These are phyloP conservation scores for Acropora tenuis DNA, from an alignment of 64 coral and sea anemone genomes.

Conservation along the genomic window DNA sequence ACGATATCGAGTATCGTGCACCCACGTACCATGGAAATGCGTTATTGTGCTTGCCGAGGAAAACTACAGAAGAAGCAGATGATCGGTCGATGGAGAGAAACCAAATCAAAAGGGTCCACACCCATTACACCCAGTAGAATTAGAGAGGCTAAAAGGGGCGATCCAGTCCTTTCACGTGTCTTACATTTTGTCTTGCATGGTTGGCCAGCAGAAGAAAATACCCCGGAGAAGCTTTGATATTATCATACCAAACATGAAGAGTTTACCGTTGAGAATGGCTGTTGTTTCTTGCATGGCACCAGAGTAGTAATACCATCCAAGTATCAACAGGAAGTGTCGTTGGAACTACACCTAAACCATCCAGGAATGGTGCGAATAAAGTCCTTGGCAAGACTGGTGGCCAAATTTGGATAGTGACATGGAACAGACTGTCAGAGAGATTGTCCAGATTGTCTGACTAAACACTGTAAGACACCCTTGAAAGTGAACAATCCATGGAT, in stretches of 20 bases:
- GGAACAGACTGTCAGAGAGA: conserved; percentile 32
- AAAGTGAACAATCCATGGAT: conserved; percentile 38
- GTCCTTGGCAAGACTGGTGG: conserved; percentile 53
- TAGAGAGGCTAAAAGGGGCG: conserved; percentile 3
- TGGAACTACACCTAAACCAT: conserved; percentile 48
- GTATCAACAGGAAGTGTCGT: conserved; percentile 17
- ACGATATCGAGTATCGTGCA: conserved; percentile 58
- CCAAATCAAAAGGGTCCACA: conserved; percentile 1
- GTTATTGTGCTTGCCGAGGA: conserved; percentile 25
- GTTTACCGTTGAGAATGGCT: conserved; percentile 52
- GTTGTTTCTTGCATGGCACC: conserved; percentile 44
- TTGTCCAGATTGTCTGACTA: conserved; percentile 7
- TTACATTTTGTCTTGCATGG: not conserved
- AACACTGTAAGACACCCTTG: conserved; percentile 8
- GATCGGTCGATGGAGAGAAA: not conserved
- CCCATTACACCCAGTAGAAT: conserved; percentile 18
- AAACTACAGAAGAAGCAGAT: conserved; percentile 2
- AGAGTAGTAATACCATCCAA: conserved; percentile 54
- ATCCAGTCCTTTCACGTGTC: conserved; percentile 29
- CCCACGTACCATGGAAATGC: conserved; percentile 48
- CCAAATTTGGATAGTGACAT: conserved; percentile 42
- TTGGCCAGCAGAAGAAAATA: conserved; percentile 42
- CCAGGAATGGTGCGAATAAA: conserved; percentile 49
- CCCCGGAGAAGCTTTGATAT: not conserved
- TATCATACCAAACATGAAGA: not conserved